Evolutionary conservation across 2,113 vertebrate genomes (phyloP), one percentile per base, ranked within the genome.

Genomic region (Megaceryle maxima): DNA sequence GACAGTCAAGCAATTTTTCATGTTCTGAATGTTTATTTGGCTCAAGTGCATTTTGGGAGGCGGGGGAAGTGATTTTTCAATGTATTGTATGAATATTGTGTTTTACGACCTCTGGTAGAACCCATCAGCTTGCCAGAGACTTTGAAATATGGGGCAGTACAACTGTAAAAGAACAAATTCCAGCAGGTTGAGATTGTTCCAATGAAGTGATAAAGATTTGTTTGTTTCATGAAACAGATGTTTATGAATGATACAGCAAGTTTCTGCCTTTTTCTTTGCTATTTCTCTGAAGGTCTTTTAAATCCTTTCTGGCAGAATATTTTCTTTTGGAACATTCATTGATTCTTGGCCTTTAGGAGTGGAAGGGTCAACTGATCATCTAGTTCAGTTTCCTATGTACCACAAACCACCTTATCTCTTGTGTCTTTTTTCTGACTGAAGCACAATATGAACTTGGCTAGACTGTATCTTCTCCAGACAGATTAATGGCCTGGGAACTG

Each of bases 221-320:
- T 90, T 91, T 88, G 64, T 79, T 94, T 66, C 56, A 85, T 88
- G 83, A 91, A 96, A 93, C 76, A 94, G 51, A 51, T 93, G 85
- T 92, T 90, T 77, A 77, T 37, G 19, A 74, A 31, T 19, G 59
- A 50, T 63, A 85, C 20, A 70, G 84, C 87, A 80, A 39, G 9
- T 66, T 85, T 88, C 55, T 74, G 46, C 69, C 59, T 67, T 89
- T 67, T 85, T 43, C 28, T 91, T 57, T 83, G 72, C 72, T 83
- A 16, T 78, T 88, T 88, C 33, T 88, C 37, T 78, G 59, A 77
- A 86, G 37, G 5, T 57, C 19, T 7, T 35, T 88, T 77, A 59
- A 91, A 64, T 81, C 16, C 29, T 44, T 11, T 79, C 29, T 75
- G 67, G 66, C 39, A 91, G 79, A 94, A 48, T 84, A 73, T 87